phyloP scores from a whole-genome alignment of 2,888 invertebrate species.

The Agrochola macilenta region DNA sequence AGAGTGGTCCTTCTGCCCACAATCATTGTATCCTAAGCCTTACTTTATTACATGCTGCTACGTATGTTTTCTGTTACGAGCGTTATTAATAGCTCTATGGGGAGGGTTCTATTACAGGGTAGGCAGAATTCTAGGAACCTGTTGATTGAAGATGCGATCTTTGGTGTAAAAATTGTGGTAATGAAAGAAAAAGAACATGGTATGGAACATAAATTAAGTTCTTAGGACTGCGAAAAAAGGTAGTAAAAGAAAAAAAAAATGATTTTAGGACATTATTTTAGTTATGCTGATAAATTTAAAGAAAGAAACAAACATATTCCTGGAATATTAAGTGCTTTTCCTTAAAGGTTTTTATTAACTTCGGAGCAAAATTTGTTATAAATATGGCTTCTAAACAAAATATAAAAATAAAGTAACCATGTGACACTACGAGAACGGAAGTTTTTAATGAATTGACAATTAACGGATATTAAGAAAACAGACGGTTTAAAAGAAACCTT shows the following conservation, averaged over 20 bases:
- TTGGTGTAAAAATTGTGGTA: constrained; percentile 29
- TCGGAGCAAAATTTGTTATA: not conserved
- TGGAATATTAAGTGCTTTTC: not conserved
- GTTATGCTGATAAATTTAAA: not conserved
- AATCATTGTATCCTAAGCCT: constrained; percentile 28
- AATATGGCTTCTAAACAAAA: too few species aligned
- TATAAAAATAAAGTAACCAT: not conserved
- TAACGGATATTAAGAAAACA: not conserved
- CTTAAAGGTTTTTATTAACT: not conserved
- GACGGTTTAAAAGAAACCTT: not conserved
- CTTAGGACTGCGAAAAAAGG: not conserved
- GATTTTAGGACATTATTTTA: too few species aligned
- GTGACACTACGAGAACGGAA: not conserved
- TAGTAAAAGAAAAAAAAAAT: not conserved
- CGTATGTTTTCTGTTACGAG: constrained; percentile 64
- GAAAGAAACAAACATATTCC: not conserved
- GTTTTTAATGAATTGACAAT: constrained; percentile 10
- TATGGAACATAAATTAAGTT: not conserved
- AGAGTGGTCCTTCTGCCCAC: constrained; percentile 44
- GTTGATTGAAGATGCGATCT: constrained; percentile 50
- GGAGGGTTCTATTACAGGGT: constrained; percentile 57
- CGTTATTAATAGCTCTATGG: constrained; percentile 60
- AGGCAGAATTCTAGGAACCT: constrained; percentile 58
- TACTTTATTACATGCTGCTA: constrained; percentile 59
- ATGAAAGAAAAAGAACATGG: constrained; percentile 14